Base-by-base conservation (phyloP, 64 coral and sea anemone genomes). In the Anthopleura sola region DNA sequence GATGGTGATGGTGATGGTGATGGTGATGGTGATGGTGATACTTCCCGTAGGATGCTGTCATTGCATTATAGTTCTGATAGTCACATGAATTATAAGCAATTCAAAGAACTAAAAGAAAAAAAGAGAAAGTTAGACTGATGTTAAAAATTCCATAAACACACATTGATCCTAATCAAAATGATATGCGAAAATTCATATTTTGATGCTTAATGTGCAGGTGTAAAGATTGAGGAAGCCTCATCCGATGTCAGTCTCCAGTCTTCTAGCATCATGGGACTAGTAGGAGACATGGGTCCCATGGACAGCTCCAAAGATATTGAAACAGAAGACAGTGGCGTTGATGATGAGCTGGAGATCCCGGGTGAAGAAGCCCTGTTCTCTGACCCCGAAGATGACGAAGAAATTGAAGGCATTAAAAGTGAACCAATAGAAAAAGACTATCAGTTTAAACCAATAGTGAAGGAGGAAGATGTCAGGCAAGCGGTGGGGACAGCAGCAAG, bases 331-430 rank as follows among this genome's bases (percentile, higher is more conserved):
- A 99, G 89, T 87, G 89, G 92, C 13, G 89, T 94, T n/a, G 92
- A 91, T 83, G 95, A 93, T 33, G 91, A 93, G 62, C 21, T 98
- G 5, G 88, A 91, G 39, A 91, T 86, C n/a, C 86, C 86, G 57
- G 95, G 94, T 86, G 92, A 90, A 94, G 97, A 99, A 84, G 97
- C 97, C 14, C 84, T 92, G 9, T 99, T 99, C 78, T 99, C 96
- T 58, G 96, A 98, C 46, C 93, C 97, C 69, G 97, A 99, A 60
- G 97, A 99, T 23, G 97, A 99, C 18, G 92, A 92, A 78, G 93
- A 99, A 24, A 69, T 78, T 3, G 90, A 97, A 66, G 68, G 26
- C 60, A 96, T 84, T 54, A 88, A 87, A 86, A 89, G 24, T 85
- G 56, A 37, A 54, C 49, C 80, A 68, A 90, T 88, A 48, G 94